A percentile compares a stretch with the other conserved stretches of the same genome.
These are phyloP conservation scores for Hetaerina titia DNA, from an alignment of 2,888 invertebrate species.

Conservation along the genomic window DNA sequence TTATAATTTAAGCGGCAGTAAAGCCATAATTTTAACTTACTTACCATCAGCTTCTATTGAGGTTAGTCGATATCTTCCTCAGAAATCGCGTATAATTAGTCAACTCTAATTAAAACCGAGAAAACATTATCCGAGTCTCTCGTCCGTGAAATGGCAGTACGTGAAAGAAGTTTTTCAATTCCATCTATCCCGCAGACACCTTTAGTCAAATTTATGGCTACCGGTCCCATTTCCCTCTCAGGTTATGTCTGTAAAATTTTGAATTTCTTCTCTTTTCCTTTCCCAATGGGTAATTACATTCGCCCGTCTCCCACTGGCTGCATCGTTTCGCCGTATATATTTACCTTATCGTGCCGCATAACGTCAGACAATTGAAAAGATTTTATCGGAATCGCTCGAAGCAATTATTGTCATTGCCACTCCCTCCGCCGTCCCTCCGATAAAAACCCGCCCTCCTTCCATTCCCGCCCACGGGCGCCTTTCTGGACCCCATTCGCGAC, in stretches of 20 bases:
- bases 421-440: not conserved
- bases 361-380: constrained; percentile 61
- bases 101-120: constrained; percentile 2
- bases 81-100: not conserved
- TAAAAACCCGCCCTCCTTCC: not conserved
- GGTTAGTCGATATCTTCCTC: not conserved
- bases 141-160: not conserved
- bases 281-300: constrained; percentile 7
- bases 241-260: constrained; percentile 10
- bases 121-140: not conserved
- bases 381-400: constrained; percentile 47
- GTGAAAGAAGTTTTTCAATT: constrained; percentile 10
- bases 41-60: not conserved
- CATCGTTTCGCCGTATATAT: not conserved
- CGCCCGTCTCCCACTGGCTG: not conserved
- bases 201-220: not conserved
- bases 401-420: constrained; percentile 53
- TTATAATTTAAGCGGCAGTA: not conserved
- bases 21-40: not conserved
- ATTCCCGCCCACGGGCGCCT: not conserved
- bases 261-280: not conserved
- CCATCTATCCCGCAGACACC: constrained; percentile 1
- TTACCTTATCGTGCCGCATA: constrained; percentile 50
- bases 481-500: not conserved
- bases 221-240: not conserved